Evolutionary conservation across 1,140 invertebrate species (phyloP), one percentile per base, ranked within the genome.

Genomic region (Drosophila lacertosa): DNA sequence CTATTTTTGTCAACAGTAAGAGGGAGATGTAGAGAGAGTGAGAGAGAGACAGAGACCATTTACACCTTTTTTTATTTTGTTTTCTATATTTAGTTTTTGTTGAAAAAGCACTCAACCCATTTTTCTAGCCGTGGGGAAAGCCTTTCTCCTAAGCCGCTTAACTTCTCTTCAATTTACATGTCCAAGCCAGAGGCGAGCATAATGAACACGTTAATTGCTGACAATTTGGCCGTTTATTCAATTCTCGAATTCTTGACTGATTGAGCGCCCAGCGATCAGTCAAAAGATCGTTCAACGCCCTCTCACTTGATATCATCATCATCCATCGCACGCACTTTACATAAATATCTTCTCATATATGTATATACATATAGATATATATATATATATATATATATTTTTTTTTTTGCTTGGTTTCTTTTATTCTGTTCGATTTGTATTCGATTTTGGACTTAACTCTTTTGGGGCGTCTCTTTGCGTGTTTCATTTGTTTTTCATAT

Each of bases 401-500:
- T 60, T 62, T 15, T 33, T 40, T 18, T 47, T 45, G 50, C 39
- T 6, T 13, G 33, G 4, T 4, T 33, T 71, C 35, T 32, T 11
- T 11, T 33, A 15, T 32, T 57, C 22, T 51, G n/a, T n/a, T n/a
- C n/a, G 16, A 62, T 78, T 81, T 48, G 58, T 35, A 72, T 69
- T 24, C 42, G 20, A 65, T 42, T 79, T 81, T 37, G 47, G 62
- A 63, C 58, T 76, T 59, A 66, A 66, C 47, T 71, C 62, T 58
- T 67, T 59, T 60, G 63, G 71, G 44, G 39, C 35, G 42, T 72
- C 65, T 47, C 48, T 70, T 63, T 76, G 24, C 62, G 71, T 80
- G 48, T 74, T 83, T 66, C 65, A 76, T 86, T 86, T 84, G 76
- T 59, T 77, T 88, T 82, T 84, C 73, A 75, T 88, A 88, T 88